A percentile compares a stretch with the other conserved stretches of the same genome.
phyloP scores from a whole-genome alignment of 64 coral and sea anemone genomes.

The Montipora cactus region DNA sequence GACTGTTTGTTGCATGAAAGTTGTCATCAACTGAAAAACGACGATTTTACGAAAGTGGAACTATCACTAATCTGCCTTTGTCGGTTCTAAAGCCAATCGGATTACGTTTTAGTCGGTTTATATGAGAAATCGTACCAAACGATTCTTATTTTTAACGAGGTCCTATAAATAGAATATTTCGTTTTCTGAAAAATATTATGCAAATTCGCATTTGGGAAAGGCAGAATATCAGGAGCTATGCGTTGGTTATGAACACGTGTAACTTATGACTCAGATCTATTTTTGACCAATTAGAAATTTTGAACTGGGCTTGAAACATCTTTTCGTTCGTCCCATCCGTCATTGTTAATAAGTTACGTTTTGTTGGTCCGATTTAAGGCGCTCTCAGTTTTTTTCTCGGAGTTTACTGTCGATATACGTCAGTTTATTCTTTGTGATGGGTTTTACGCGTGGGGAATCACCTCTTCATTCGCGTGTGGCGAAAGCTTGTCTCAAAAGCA shows the following conservation, averaged over 20 bases:
- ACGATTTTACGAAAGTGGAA: neutral
- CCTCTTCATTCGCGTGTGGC: constrained; percentile 22
- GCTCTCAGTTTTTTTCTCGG: neutral
- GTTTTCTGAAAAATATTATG: neutral
- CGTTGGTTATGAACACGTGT: constrained; percentile 36
- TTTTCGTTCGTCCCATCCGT: neutral
- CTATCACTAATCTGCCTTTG: neutral
- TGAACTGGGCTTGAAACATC: neutral
- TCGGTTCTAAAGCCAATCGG: neutral
- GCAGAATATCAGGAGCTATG: neutral
- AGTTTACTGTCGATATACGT: neutral
- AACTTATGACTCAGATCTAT: constrained; percentile 50
- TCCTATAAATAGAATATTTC: neutral
- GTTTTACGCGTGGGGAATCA: constrained; percentile 29
- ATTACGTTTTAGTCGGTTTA: neutral
- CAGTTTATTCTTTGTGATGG: constrained; percentile 1
- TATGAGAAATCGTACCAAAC: neutral
- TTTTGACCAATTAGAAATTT: constrained; percentile 30
- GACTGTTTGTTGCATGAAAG: neutral
- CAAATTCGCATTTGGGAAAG: neutral
- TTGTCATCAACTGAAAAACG: neutral
- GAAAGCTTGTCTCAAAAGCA: constrained; percentile 39
- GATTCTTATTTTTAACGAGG: neutral
- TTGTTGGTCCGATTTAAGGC: neutral
- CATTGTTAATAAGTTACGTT: neutral